These are phyloP conservation scores for Ormyrus pomaceus DNA, from an alignment of 2,888 invertebrate genomes.

Conservation along the genomic window DNA sequence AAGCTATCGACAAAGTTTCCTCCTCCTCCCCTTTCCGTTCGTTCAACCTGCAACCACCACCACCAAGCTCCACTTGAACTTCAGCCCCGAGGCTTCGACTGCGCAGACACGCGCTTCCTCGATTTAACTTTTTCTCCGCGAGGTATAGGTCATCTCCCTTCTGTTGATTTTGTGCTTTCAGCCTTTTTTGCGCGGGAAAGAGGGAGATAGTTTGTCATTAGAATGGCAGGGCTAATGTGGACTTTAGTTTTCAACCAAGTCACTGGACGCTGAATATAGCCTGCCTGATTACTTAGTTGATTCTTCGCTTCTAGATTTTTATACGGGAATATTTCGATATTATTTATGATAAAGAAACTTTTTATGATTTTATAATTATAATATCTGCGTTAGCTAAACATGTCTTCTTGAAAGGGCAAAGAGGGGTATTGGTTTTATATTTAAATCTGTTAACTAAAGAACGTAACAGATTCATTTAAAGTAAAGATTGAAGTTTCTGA, in stretches of 20 bases:
- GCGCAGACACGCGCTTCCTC: constrained; percentile 1
- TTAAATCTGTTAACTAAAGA: too few species aligned
- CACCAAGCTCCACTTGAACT: constrained; percentile 8
- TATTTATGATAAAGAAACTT: too few species aligned
- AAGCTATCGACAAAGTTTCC: constrained; percentile 13
- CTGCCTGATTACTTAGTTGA: background rate
- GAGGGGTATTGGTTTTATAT: too few species aligned
- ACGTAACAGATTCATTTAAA: too few species aligned
- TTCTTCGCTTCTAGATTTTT: too few species aligned
- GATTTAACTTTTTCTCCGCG: constrained; percentile 29
- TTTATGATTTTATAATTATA: too few species aligned
- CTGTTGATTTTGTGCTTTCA: background rate
- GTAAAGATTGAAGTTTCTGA: too few species aligned
- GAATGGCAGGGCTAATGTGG: background rate
- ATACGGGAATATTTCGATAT: too few species aligned
- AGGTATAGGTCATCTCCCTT: constrained; percentile 21
- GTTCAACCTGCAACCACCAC: background rate
- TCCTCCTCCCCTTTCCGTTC: background rate
- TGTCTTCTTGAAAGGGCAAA: too few species aligned
- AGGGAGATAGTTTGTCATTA: background rate
- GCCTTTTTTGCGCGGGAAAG: background rate
- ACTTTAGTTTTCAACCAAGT: background rate
- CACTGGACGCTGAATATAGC: constrained; percentile 5
- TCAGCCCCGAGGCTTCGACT: constrained; percentile 13
- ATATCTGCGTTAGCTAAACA: too few species aligned